Conservation (phyloP, 2,888 invertebrate genomes). For the Lamellibrachia columna region DNA sequence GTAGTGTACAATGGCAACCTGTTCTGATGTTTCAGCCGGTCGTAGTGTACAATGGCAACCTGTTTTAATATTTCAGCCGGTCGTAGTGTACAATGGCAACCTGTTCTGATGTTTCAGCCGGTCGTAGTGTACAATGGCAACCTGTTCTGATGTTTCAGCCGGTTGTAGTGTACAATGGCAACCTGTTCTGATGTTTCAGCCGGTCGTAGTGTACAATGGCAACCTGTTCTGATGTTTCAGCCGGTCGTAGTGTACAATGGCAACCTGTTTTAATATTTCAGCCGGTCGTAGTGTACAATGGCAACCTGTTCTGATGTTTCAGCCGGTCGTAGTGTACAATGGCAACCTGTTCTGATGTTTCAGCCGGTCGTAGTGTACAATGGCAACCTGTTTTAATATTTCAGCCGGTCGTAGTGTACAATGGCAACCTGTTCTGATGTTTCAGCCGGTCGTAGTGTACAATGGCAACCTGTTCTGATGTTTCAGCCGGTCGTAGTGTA, state of each 20-base stretch:
- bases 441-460: neutral
- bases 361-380: neutral
- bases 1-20: neutral
- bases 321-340: conserved; percentile 58
- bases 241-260: neutral
- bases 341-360: conserved; percentile 46
- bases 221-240: neutral
- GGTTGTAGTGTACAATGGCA: neutral
- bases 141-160: conserved; percentile 39
- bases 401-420: conserved; percentile 48
- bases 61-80: conserved; percentile 47
- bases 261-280: conserved; percentile 41
- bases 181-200: neutral
- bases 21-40: neutral
- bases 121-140: conserved; percentile 56
- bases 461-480: conserved; percentile 31
- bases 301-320: conserved; percentile 44
- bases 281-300: conserved; percentile 57
- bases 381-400: neutral
- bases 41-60: neutral
- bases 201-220: conserved; percentile 47
- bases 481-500: conserved; percentile 55
- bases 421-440: neutral
- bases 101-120: conserved; percentile 49
- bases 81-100: conserved; percentile 55